These are phyloP conservation scores for Calidris pygmaea DNA, from an alignment of 2,113 vertebrate species.

Conservation along the genomic window DNA sequence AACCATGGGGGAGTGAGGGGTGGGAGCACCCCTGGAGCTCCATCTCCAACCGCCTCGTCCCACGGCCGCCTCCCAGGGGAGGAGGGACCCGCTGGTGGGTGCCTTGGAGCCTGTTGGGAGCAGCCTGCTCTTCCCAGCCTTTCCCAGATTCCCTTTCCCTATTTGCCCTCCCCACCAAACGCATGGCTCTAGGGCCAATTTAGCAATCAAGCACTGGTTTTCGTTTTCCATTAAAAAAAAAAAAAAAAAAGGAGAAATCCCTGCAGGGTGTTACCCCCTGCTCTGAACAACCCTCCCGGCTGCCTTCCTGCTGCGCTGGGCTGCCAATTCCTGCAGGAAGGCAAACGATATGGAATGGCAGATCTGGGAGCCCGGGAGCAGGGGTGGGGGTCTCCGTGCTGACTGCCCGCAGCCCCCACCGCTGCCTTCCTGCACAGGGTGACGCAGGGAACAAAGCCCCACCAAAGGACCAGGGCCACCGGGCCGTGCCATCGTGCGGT, in stretches of 20 bases:
- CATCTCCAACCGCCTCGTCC: neutral
- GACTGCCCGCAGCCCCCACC: neutral
- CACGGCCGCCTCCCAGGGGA: neutral
- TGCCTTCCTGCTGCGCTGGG: neutral
- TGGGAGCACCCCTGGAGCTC: neutral
- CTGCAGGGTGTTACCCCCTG: neutral
- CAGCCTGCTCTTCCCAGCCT: neutral
- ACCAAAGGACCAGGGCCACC: neutral
- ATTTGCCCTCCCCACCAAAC: neutral
- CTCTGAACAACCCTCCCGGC: neutral
- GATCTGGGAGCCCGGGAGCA: fast-evolving
- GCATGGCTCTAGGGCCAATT: fast-evolving
- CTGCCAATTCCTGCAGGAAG: neutral
- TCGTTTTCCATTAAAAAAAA: neutral
- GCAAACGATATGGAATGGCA: neutral
- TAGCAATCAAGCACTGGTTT: neutral
- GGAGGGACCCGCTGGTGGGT: neutral
- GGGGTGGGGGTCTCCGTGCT: neutral
- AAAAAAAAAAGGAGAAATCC: neutral
- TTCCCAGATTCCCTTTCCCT: neutral
- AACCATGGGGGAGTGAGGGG: neutral
- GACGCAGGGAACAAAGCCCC: neutral
- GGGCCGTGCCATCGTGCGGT: neutral
- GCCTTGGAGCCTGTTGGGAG: neutral
- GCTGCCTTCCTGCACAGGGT: neutral